phyloP scores from a whole-genome alignment of 2,113 vertebrate species.

The Ciconia maguari region DNA sequence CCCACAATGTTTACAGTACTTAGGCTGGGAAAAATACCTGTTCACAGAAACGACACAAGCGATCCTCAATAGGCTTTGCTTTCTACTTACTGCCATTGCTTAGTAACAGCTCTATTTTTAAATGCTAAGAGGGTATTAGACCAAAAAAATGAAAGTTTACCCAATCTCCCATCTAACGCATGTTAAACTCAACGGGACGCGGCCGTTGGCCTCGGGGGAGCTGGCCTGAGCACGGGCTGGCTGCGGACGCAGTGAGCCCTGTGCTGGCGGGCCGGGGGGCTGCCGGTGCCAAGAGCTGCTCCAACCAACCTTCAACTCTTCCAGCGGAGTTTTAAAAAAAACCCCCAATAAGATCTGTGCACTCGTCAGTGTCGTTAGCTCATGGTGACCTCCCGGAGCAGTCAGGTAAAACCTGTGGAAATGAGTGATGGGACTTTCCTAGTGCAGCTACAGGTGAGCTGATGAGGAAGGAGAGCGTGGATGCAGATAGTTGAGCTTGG shows the following conservation, averaged over 20 bases:
- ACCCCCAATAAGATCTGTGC: not conserved
- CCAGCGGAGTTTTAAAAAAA: not conserved
- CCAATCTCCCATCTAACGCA: not conserved
- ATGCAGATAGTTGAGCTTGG: accelerated
- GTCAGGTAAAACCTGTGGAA: accelerated
- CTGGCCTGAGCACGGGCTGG: accelerated
- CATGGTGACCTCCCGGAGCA: not conserved
- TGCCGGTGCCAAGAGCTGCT: not conserved
- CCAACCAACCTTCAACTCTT: accelerated
- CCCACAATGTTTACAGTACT: not conserved
- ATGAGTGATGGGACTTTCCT: accelerated
- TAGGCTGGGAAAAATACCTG: constrained; percentile 47
- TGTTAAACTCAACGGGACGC: accelerated
- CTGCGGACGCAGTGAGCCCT: accelerated
- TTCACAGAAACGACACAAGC: not conserved
- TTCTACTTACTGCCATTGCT: not conserved
- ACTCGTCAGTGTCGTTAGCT: not conserved
- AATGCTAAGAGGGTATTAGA: constrained; percentile 7
- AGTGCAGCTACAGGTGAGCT: not conserved
- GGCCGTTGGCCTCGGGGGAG: accelerated
- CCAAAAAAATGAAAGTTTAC: not conserved
- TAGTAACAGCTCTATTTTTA: constrained; percentile 66
- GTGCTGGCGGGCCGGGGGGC: accelerated
- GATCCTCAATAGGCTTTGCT: not conserved
- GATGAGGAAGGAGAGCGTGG: not conserved